phyloP scores from a whole-genome alignment of 2,888 invertebrate species.

The Tachina fera region DNA sequence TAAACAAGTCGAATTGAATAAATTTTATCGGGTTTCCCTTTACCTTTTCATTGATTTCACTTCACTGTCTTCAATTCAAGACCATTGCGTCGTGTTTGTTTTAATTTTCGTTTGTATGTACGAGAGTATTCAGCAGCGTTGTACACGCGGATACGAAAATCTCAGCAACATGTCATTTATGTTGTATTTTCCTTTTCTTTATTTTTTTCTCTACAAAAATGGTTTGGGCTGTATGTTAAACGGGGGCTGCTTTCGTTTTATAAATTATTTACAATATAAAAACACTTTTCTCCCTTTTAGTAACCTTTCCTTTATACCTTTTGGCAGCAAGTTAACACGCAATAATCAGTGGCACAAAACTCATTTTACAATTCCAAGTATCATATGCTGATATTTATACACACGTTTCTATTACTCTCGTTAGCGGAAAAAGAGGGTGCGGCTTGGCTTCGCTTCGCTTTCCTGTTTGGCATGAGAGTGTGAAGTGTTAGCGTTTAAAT shows the following conservation, averaged over 20 bases:
- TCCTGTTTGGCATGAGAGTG: not conserved
- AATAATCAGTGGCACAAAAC: conserved; percentile 62
- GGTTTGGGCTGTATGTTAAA: conserved; percentile 16
- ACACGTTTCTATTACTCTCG: conserved; percentile 30
- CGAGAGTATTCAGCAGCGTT: not conserved
- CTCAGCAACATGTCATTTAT: conserved; percentile 53
- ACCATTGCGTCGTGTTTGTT: not conserved
- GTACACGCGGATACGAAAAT: conserved; percentile 28
- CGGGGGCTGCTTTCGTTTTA: conserved; percentile 31
- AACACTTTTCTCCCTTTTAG: conserved; percentile 49
- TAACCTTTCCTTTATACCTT: conserved; percentile 37
- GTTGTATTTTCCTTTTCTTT: not conserved
- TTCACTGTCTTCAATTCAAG: not conserved
- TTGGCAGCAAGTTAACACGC: conserved; percentile 70
- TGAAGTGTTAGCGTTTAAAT: conserved; percentile 13
- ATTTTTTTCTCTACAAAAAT: conserved; percentile 7
- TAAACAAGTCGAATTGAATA: conserved; percentile 66
- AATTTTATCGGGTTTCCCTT: conserved; percentile 25
- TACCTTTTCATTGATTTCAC: not conserved
- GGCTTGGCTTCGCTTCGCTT: not conserved
- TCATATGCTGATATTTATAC: conserved; percentile 48
- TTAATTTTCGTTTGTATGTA: not conserved
- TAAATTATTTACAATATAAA: conserved; percentile 67
- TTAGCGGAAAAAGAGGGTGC: not conserved
- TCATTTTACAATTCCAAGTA: conserved; percentile 47